Evolutionary conservation across 2,113 vertebrate species (phyloP).

Genomic region (Odontesthes bonariensis): DNA sequence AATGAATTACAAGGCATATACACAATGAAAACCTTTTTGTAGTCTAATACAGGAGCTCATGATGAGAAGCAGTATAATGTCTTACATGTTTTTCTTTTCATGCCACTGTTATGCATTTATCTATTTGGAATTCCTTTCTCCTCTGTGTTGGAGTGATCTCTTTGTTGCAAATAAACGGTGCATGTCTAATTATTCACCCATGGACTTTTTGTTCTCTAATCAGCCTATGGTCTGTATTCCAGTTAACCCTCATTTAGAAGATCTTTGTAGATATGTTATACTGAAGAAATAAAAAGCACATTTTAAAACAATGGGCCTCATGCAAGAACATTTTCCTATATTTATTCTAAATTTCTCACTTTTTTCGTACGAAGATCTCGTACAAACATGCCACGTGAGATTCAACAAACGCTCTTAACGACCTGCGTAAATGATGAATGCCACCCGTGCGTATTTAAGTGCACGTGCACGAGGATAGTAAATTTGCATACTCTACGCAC

Average conservation of each 20-base stretch:
- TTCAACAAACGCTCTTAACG: too few relatives aligned
- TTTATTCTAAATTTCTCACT: too few relatives aligned
- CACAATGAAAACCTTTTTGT: slow-evolving; percentile 50
- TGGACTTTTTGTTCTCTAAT: slow-evolving; percentile 30
- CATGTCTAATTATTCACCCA: slow-evolving; percentile 35
- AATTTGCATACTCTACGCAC: too few relatives aligned
- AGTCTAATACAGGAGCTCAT: slow-evolving; percentile 40
- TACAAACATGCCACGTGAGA: too few relatives aligned
- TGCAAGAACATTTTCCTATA: too few relatives aligned
- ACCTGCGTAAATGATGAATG: too few relatives aligned
- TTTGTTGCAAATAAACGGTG: slow-evolving; percentile 29
- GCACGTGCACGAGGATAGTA: too few relatives aligned
- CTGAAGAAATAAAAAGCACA: neutral
- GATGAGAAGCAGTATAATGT: slow-evolving; percentile 29
- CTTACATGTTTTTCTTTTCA: slow-evolving; percentile 50
- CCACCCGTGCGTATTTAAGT: too few relatives aligned
- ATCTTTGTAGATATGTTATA: neutral
- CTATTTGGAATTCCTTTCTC: slow-evolving; percentile 18
- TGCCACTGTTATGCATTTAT: slow-evolving; percentile 41
- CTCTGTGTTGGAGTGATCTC: slow-evolving; percentile 7
- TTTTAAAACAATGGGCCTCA: slow-evolving; percentile 24
- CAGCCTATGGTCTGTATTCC: neutral
- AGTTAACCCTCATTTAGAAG: slow-evolving; percentile 14
- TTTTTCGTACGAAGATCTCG: too few relatives aligned
- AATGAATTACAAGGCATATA: slow-evolving; percentile 43